phyloP scores from a whole-genome alignment of 1,140 invertebrate genomes.

The Heliconius hewitsoni region DNA sequence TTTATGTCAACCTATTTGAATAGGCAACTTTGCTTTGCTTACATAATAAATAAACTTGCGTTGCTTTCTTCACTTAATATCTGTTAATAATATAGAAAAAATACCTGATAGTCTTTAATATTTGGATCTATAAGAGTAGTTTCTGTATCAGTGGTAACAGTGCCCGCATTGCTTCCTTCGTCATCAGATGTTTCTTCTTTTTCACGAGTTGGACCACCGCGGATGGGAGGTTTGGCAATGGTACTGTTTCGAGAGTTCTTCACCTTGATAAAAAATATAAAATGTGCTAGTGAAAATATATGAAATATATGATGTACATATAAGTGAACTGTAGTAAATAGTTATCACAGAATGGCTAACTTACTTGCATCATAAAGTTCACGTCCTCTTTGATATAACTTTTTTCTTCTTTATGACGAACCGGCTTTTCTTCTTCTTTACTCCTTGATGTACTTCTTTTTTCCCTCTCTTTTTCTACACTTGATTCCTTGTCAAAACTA shows the following conservation, averaged over 20 bases:
- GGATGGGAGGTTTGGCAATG: conserved; percentile 65
- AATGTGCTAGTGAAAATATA: neutral
- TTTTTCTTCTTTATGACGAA: conserved; percentile 59
- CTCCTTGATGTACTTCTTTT: conserved; percentile 71
- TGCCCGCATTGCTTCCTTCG: conserved; percentile 71
- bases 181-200: conserved; percentile 77
- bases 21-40: too few species aligned
- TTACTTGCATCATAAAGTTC: conserved; percentile 84
- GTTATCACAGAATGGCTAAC: neutral
- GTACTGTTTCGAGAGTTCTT: conserved; percentile 60
- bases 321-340: neutral
- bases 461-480: conserved; percentile 79
- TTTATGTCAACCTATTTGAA: too few species aligned
- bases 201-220: conserved; percentile 67
- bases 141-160: conserved; percentile 77
- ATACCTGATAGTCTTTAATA: conserved; percentile 75
- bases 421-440: conserved; percentile 74
- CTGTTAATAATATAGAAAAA: neutral
- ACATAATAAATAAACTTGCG: too few species aligned
- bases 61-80: neutral
- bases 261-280: conserved; percentile 47
- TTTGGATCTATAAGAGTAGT: conserved; percentile 73
- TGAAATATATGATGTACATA: too few species aligned
- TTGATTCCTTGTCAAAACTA: conserved; percentile 82
- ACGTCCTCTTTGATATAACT: conserved; percentile 79